These are phyloP conservation scores for Tympanuchus pallidicinctus DNA, from an alignment of 2,113 vertebrate genomes.

Conservation along the genomic window DNA sequence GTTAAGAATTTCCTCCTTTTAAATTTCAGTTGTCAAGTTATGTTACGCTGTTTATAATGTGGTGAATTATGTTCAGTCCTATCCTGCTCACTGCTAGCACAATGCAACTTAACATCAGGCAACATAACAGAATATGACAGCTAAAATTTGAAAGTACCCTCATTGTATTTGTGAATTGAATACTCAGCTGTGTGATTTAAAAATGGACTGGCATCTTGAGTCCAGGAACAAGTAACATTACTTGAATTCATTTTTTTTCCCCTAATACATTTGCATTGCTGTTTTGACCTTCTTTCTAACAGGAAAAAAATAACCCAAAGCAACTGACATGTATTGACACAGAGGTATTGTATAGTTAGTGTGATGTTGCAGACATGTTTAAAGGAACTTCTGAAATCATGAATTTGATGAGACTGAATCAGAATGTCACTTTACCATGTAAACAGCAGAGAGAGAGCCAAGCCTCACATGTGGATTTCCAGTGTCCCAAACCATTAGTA, in stretches of 20 bases:
- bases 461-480: slow-evolving; percentile 56
- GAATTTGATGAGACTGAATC: slow-evolving; percentile 46
- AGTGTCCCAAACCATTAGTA: slow-evolving; percentile 59
- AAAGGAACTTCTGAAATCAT: slow-evolving; percentile 41
- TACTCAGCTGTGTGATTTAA: slow-evolving; percentile 70
- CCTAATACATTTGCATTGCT: slow-evolving; percentile 39
- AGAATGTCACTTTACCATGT: slow-evolving; percentile 44
- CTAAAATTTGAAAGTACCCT: slow-evolving; percentile 72
- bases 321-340: slow-evolving; percentile 61
- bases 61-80: slow-evolving; percentile 69
- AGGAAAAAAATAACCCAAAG: slow-evolving; percentile 65
- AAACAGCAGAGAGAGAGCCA: slow-evolving; percentile 55
- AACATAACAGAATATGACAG: slow-evolving; percentile 65
- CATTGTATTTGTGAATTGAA: slow-evolving; percentile 76
- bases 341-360: slow-evolving; percentile 52
- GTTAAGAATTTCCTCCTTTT: slow-evolving; percentile 64
- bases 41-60: slow-evolving; percentile 64
- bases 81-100: slow-evolving; percentile 67
- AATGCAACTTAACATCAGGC: slow-evolving; percentile 74
- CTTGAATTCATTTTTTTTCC: slow-evolving; percentile 30
- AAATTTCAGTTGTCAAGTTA: slow-evolving; percentile 73
- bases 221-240: slow-evolving; percentile 69
- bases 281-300: slow-evolving; percentile 56
- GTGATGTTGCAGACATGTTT: background rate
- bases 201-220: slow-evolving; percentile 64